Evolutionary conservation across 2,888 invertebrate genomes (phyloP), one percentile per base, ranked within the genome.

Genomic region (Drosophila nr. medialis): DNA sequence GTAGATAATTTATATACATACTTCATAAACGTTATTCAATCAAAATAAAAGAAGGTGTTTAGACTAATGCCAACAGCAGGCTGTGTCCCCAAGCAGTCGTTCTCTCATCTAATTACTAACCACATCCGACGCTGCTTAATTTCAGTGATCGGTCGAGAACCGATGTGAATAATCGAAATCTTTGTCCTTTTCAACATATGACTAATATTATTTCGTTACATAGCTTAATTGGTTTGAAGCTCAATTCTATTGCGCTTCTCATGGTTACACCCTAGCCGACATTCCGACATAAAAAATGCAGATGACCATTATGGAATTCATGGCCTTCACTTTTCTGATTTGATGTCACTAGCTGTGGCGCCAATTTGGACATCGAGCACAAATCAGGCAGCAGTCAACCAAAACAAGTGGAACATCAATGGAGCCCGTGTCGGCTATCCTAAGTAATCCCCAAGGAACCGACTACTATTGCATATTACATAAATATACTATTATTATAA

Each of bases 141-240:
- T 65, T 65, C 64, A 58, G 64, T 65, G 64, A 59, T 65, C 59
- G 36, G 64, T 59, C 64, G 64, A 64, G 58, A 64, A 59, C 53
- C 64, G 64, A 64, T 61, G 64, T 56, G 30, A 8, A 30, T 10
- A 42, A 24, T 24, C 45, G 8, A 24, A 4, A 15, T 45, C 7
- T 8, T 7, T 15, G 24, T 24, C 4, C 15, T 15, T 53, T 40
- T 53, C 48, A 49, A 51, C 5, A 58, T 21, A 5, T 40, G 32
- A 5, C 4, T 13, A 24, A 49, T 24, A 49, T 24, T 24, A 36
- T 18, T 15, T 7, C 0, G 21, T 24, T 24, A 8, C 36, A 27
- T 21, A 72, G 69, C 77, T 78, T 1, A 82, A 75, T 73, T 88
- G 82, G 79, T 78, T 64, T 56, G 64, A 63, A 30, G 87, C 86